phyloP scores from a whole-genome alignment of 2,113 vertebrate genomes.

The Cricetomys ansorgei region DNA sequence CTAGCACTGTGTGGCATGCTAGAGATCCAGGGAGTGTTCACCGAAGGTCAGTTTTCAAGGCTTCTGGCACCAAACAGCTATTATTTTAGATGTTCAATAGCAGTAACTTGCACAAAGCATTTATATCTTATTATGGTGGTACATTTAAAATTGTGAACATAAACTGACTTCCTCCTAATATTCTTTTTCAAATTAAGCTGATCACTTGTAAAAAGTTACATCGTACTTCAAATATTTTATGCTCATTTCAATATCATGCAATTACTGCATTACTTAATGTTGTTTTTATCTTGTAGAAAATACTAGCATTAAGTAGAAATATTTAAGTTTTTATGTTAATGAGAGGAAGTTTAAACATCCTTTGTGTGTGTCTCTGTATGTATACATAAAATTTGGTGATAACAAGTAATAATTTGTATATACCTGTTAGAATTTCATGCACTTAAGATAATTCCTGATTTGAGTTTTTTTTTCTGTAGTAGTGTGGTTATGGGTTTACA shows the following conservation, averaged over 20 bases:
- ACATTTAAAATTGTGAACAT: conserved; percentile 63
- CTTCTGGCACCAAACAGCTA: conserved; percentile 36
- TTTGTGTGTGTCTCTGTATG: background rate
- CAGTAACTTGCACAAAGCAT: conserved; percentile 55
- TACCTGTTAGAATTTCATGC: conserved; percentile 37
- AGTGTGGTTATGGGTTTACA: conserved; percentile 7
- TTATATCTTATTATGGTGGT: conserved; percentile 50
- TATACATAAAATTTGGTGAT: conserved; percentile 29
- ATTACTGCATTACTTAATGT: conserved; percentile 72
- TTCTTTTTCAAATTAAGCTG: conserved; percentile 62
- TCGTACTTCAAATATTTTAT: conserved; percentile 46
- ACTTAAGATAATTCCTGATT: conserved; percentile 2
- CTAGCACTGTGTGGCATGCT: background rate
- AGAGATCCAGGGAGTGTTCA: background rate
- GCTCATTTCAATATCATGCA: conserved; percentile 72
- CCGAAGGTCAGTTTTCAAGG: background rate
- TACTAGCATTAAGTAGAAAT: conserved; percentile 67
- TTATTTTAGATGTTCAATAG: conserved; percentile 38
- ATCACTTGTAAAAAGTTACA: background rate
- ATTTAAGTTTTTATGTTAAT: conserved; percentile 43
- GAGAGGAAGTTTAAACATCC: conserved; percentile 45
- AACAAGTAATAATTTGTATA: conserved; percentile 17
- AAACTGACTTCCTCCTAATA: background rate
- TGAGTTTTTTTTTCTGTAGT: conserved; percentile 60
- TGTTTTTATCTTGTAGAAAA: conserved; percentile 70